phyloP scores from a whole-genome alignment of 2,113 vertebrate species.

The Neopipo cinnamomea region DNA sequence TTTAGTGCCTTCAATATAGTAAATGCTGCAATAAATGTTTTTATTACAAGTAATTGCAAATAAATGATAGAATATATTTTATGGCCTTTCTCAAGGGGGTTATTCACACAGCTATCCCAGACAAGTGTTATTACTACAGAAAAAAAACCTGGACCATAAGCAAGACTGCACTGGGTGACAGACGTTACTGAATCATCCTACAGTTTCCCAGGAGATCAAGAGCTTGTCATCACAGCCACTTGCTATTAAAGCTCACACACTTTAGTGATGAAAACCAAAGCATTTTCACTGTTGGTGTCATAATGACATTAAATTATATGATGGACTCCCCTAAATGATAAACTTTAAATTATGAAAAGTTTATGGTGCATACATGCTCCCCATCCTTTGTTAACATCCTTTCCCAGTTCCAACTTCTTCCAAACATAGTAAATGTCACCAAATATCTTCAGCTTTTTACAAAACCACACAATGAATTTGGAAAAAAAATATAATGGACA shows the following conservation, averaged over 20 bases:
- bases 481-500: not conserved
- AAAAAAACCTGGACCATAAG: not conserved
- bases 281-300: not conserved
- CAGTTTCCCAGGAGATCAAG: not conserved
- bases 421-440: not conserved
- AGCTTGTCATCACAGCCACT: not conserved
- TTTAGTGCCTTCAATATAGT: not conserved
- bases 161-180: not conserved
- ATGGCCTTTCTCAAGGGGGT: not conserved
- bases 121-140: not conserved
- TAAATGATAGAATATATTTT: not conserved
- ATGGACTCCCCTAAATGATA: not conserved
- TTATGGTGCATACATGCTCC: not conserved
- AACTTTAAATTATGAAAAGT: not conserved
- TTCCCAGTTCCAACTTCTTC: not conserved
- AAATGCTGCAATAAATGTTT: not conserved
- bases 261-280: not conserved
- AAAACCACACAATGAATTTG: not conserved
- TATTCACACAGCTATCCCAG: not conserved
- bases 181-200: not conserved
- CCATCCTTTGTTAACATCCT: not conserved
- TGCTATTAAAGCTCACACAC: not conserved
- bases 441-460: not conserved
- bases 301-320: not conserved
- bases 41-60: not conserved